Evolutionary conservation across 2,113 vertebrate species (phyloP), one percentile per base, ranked within the genome.

Genomic region (Eretmochelys imbricata): DNA sequence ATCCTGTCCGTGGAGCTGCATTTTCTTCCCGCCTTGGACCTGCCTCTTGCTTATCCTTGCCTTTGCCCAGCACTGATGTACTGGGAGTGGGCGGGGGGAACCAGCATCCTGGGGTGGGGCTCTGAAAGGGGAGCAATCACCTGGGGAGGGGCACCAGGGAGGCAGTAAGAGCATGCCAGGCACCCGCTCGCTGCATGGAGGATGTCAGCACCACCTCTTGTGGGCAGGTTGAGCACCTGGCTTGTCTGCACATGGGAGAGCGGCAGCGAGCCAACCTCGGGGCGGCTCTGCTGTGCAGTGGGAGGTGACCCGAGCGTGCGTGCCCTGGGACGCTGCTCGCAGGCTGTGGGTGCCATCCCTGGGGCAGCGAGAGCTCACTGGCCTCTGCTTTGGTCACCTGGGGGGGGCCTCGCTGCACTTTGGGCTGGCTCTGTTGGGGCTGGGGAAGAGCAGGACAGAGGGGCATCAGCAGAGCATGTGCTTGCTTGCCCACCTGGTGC

Each of bases 231-330:
- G 0, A 11, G 48, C 20, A 31, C 62, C 22, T 65, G 24, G 46
- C 14, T 11, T 5, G 13, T 16, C 6, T 29, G 65, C n/a, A 3
- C 8, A 8, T 31, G 17, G 20, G 20, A 1, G 8, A 16, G 19
- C 9, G 24, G 59, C 29, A 13, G 12, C 29, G 25, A 29, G 5
- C 10, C 5, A 1, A 31, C 57, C 8, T 1, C 9, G 9, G 3
- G 11, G 10, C 2, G 25, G 69, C 22, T 24, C 38, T 24, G 4
- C 10, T 38, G n/a, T 25, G n/a, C 22, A 6, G 72, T 20, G 46
- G 25, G 42, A 5, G 24, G 46, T 29, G 42, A 42, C 6, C 6
- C 3, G 24, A 20, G 65, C 31, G 54, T 62, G 19, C 6, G 14
- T 6, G 46, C 13, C 20, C 24, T 6, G 42, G 1, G n/a, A 10